Evolutionary conservation across 2,888 invertebrate genomes (phyloP).

Genomic region (Drosophila nigricruria): DNA sequence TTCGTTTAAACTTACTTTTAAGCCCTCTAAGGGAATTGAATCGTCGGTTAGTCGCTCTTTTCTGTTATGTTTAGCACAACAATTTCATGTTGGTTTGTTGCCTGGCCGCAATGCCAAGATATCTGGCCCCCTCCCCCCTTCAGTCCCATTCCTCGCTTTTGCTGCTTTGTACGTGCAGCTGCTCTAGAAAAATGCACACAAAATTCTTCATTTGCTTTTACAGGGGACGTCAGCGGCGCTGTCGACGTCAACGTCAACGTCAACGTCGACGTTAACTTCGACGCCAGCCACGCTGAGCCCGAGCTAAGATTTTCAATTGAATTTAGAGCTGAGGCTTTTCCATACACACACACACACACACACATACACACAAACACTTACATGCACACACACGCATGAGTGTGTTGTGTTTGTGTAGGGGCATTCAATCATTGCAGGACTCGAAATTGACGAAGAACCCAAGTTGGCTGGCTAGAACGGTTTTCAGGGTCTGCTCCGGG

Average conservation of each 20-base stretch:
- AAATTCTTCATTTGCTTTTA: constrained; percentile 76
- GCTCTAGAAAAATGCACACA: constrained; percentile 73
- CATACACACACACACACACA: constrained; percentile 5
- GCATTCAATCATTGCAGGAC: constrained; percentile 77
- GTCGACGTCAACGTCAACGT: constrained; percentile 17
- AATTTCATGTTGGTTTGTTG: constrained; percentile 76
- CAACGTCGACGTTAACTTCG: constrained; percentile 26
- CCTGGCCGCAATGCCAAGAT: constrained; percentile 39
- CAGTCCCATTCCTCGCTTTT: neutral
- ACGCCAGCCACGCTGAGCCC: constrained; percentile 41
- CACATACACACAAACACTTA: neutral
- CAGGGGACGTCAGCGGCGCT: constrained; percentile 11
- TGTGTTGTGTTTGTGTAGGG: constrained; percentile 47
- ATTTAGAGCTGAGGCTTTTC: constrained; percentile 68
- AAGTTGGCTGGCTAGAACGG: constrained; percentile 25
- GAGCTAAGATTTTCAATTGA: constrained; percentile 76
- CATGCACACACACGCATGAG: neutral
- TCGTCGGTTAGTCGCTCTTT: neutral
- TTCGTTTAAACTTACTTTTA: neutral
- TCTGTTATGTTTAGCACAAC: constrained; percentile 67
- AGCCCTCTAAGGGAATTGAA: neutral
- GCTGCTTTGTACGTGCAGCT: constrained; percentile 59
- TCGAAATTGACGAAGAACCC: constrained; percentile 53
- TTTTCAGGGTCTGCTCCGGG: constrained; percentile 18
- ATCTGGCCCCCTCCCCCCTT: neutral